Conservation (phyloP, 2,888 invertebrate species). For the Digitonthophagus gazella region DNA sequence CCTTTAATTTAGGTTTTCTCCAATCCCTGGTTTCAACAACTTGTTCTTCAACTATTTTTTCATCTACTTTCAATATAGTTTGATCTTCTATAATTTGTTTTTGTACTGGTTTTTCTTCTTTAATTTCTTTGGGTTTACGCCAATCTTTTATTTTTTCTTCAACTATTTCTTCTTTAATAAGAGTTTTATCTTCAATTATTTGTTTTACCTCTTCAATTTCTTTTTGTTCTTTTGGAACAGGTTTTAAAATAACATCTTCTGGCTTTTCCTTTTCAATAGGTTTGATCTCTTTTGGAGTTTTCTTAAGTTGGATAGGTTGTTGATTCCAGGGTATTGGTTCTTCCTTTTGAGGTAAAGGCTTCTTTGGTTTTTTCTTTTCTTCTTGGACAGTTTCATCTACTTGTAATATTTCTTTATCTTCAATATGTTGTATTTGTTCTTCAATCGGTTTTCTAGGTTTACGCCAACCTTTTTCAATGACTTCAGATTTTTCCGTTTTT, state of each 20-base stretch:
- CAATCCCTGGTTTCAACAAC: conserved; percentile 48
- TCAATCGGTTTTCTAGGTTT: conserved; percentile 45
- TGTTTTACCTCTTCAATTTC: conserved; percentile 39
- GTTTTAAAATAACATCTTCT: conserved; percentile 40
- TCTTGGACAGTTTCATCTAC: conserved; percentile 34
- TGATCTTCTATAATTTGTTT: conserved; percentile 27
- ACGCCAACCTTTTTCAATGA: conserved; percentile 46
- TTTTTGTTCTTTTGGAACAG: conserved; percentile 40
- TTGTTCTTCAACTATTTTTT: conserved; percentile 28
- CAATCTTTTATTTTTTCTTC: conserved; percentile 32
- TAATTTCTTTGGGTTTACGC: conserved; percentile 34
- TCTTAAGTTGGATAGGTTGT: conserved; percentile 60
- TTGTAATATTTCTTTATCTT: not conserved
- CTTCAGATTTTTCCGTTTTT: conserved; percentile 28
- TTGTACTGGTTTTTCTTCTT: conserved; percentile 40
- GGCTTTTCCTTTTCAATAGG: conserved; percentile 40
- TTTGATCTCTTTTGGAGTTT: conserved; percentile 41
- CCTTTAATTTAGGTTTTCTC: conserved; percentile 35
- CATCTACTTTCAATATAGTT: conserved; percentile 24
- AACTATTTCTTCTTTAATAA: conserved; percentile 48
- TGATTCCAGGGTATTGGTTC: conserved; percentile 61
- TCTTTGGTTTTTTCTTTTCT: conserved; percentile 36
- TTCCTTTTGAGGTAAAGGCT: conserved; percentile 36
- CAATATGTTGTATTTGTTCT: conserved; percentile 32
- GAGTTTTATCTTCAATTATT: conserved; percentile 38